Percentiles rank a stretch among this genome's conserved stretches.
These are phyloP conservation scores for Onychostruthus taczanowskii DNA, from an alignment of 2,113 vertebrate species.

Conservation along the genomic window DNA sequence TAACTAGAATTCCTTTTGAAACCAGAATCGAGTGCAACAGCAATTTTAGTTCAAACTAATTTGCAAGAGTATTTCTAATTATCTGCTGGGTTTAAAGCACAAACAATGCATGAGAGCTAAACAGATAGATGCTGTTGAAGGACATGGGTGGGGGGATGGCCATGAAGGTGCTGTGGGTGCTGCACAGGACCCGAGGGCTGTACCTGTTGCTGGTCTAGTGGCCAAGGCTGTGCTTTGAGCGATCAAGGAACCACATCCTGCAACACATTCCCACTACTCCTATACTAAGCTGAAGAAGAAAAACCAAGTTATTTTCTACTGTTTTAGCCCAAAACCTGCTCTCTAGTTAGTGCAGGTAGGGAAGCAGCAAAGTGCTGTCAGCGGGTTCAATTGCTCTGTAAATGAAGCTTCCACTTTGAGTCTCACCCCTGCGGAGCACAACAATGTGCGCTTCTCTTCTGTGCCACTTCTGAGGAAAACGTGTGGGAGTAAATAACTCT, in stretches of 20 bases:
- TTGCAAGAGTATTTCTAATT: not conserved
- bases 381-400: not conserved
- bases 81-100: not conserved
- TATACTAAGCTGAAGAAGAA: not conserved
- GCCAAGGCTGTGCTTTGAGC: not conserved
- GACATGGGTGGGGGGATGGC: not conserved
- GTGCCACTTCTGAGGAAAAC: not conserved
- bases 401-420: not conserved
- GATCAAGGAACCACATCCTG: not conserved
- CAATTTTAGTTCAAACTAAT: not conserved
- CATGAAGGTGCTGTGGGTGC: not conserved
- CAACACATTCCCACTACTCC: not conserved
- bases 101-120: not conserved
- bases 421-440: not conserved
- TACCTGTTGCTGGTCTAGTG: not conserved
- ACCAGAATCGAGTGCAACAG: not conserved
- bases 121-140: not conserved
- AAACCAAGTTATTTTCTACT: not conserved
- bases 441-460: not conserved
- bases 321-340: not conserved
- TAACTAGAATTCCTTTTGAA: not conserved
- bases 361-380: not conserved
- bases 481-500: not conserved
- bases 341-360: not conserved
- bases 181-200: accelerated